phyloP scores from a whole-genome alignment of 2,888 invertebrate genomes.

The Ditylenchus weischeri region DNA sequence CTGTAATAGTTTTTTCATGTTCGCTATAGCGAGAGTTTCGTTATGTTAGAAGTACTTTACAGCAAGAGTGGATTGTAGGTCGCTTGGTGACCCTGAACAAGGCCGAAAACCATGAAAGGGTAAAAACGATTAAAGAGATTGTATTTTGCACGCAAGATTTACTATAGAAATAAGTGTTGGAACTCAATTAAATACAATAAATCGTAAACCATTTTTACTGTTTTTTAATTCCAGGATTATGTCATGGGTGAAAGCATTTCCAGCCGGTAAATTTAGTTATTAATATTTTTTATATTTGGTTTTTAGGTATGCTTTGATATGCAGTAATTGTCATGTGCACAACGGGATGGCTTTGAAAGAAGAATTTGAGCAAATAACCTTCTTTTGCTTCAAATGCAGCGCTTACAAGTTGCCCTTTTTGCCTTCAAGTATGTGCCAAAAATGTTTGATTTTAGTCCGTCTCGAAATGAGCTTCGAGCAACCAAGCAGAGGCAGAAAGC shows the following conservation, averaged over 20 bases:
- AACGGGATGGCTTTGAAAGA: conserved; percentile 82
- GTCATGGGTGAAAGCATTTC: conserved; percentile 75
- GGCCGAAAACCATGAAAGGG: too few relatives aligned
- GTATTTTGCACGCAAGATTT: too few relatives aligned
- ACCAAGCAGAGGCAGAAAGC: not conserved
- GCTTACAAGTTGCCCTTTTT: conserved; percentile 36
- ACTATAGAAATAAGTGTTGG: too few relatives aligned
- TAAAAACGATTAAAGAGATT: too few relatives aligned
- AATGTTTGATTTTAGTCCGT: not conserved
- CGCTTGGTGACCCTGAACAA: too few relatives aligned
- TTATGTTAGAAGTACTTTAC: too few relatives aligned
- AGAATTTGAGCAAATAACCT: conserved; percentile 74
- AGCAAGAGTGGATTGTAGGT: too few relatives aligned
- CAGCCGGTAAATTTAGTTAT: conserved; percentile 18
- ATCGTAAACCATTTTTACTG: not conserved
- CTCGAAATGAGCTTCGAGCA: not conserved
- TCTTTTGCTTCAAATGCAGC: conserved; percentile 65
- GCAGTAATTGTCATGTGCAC: conserved; percentile 81
- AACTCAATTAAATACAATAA: too few relatives aligned
- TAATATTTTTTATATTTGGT: not conserved
- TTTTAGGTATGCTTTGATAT: conserved; percentile 80
- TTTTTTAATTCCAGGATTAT: conserved; percentile 68
- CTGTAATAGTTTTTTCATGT: too few relatives aligned
- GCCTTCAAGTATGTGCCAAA: conserved; percentile 12
- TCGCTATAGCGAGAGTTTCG: too few relatives aligned